Evolutionary conservation across 2,113 vertebrate genomes (phyloP), one percentile per base, ranked within the genome.

Genomic region (Halichoerus grypus): DNA sequence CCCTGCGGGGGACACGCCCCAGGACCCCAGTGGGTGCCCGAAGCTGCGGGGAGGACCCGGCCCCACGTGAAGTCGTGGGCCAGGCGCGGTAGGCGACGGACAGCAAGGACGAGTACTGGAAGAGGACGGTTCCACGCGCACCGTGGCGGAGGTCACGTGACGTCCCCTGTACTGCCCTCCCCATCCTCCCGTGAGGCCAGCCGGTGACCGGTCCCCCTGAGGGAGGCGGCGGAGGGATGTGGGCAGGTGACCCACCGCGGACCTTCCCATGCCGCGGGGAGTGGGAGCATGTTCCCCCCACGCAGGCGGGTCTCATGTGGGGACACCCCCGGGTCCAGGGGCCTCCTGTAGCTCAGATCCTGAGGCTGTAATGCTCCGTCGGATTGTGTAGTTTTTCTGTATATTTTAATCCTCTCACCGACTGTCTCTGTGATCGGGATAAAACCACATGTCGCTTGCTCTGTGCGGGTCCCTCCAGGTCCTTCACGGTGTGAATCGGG

Each of bases 61-160:
- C 19, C 36, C 36, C 5, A 24, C 3, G 16, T 3, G 65, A 31
- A 7, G 15, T 19, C 33, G 10, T 22, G n/a, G 21, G 19, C 21
- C 67, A 39, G n/a, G n/a, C 19, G 1, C 69, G 0, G n/a, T 5
- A 2, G 36, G 36, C 4, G 9, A 19, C 3, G 36, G n/a, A 71
- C 15, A n/a, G 19, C 69, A 1, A 46, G 46, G 7, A 46, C 8
- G 7, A 9, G 36, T 5, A 4, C 9, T 12, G 36, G 21, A 39
- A 19, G 7, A 36, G 31, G 21, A 36, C 69, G 0, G 31, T 18
- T 18, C 4, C 10, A 4, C 4, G 36, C 1, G 71, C 71, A 39
- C 65, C 9, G 8, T 1, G 10, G 21, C 10, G 3, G 11, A 5
- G 21, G 11, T 24, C 71, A 72, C 21, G 4, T 4, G 36, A 11